These are phyloP conservation scores for Microplitis deprimator DNA, from an alignment of 2,888 invertebrate genomes.

Conservation along the genomic window DNA sequence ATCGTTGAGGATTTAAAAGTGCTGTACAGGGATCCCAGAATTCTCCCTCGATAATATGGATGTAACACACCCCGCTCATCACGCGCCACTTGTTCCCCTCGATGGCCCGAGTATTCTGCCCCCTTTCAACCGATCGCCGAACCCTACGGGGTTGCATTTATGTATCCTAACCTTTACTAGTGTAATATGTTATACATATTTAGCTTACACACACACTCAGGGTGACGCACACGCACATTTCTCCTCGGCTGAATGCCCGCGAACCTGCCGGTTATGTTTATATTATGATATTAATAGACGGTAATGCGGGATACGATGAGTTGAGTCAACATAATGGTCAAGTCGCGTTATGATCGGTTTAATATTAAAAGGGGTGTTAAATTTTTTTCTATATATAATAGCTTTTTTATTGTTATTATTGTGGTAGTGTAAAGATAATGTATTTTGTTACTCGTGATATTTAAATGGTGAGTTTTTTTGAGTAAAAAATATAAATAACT, in stretches of 20 bases:
- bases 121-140: conserved; percentile 41
- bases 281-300: conserved; percentile 71
- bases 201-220: conserved; percentile 30
- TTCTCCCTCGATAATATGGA: conserved; percentile 61
- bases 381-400: neutral
- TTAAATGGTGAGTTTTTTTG: too few relatives aligned
- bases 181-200: neutral
- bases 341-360: conserved; percentile 31
- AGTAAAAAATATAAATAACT: too few relatives aligned
- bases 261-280: conserved; percentile 65
- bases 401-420: too few relatives aligned
- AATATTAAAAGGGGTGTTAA: conserved; percentile 12
- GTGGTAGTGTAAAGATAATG: too few relatives aligned
- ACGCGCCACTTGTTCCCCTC: conserved; percentile 67
- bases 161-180: neutral
- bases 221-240: conserved; percentile 14
- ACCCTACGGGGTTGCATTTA: conserved; percentile 27
- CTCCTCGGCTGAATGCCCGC: conserved; percentile 16
- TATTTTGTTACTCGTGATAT: neutral
- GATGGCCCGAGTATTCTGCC: conserved; percentile 35
- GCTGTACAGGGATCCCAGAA: conserved; percentile 30
- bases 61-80: conserved; percentile 70
- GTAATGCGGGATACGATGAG: conserved; percentile 53
- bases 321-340: conserved; percentile 40
- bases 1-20: conserved; percentile 28